Evolutionary conservation across 2,113 vertebrate species (phyloP).

Genomic region (Ailuropoda melanoleuca): DNA sequence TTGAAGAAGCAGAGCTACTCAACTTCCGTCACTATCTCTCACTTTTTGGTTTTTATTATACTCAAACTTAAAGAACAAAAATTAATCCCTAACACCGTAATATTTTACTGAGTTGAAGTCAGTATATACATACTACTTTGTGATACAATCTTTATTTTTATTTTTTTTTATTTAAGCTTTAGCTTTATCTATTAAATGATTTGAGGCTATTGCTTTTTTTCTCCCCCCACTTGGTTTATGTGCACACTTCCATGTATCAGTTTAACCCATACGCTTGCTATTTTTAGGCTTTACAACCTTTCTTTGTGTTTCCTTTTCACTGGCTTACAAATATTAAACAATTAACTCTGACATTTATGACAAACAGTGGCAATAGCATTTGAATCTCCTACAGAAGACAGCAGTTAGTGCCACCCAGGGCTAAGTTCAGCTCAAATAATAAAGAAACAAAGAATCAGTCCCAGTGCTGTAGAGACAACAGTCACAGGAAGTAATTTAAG

Average conservation of each 20-base stretch:
- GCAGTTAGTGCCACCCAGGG: background rate
- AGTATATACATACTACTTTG: background rate
- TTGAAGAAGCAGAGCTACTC: background rate
- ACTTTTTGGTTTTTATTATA: background rate
- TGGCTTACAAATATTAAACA: background rate
- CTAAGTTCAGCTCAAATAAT: background rate
- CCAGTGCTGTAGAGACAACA: background rate
- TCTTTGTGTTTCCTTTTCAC: background rate
- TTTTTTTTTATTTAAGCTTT: background rate
- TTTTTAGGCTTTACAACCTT: background rate
- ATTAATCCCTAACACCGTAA: background rate
- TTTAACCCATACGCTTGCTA: background rate
- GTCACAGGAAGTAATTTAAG: background rate
- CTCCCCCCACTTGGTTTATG: background rate
- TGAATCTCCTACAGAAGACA: background rate
- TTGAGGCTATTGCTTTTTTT: background rate
- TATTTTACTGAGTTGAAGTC: background rate
- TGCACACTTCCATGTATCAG: background rate
- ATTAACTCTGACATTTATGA: background rate
- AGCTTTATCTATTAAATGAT: background rate
- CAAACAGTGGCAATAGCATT: background rate
- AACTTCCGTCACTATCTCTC: background rate
- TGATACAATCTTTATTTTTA: background rate
- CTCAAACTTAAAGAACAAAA: background rate
- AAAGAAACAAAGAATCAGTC: background rate